A percentile compares a stretch with the other conserved stretches of the same genome.
Conservation (phyloP, 2,113 vertebrate genomes). For the Festucalex cinctus region DNA sequence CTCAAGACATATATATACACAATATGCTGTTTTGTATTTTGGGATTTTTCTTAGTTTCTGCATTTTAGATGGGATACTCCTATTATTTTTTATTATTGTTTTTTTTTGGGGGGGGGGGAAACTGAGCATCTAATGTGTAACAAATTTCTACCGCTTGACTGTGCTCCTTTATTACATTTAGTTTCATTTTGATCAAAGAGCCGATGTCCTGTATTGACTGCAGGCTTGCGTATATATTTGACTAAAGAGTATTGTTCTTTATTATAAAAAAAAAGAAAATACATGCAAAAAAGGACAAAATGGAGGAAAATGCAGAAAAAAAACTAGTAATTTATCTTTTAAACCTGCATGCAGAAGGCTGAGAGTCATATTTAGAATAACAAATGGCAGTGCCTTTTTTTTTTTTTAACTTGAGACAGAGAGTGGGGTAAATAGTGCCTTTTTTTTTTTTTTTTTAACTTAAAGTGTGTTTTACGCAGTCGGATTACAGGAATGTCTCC, state of each 20-base stretch:
- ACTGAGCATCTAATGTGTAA: conserved; percentile 54
- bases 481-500: too few relatives aligned
- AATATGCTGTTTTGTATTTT: conserved; percentile 51
- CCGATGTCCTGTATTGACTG: conserved; percentile 88
- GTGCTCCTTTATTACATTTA: conserved; percentile 50
- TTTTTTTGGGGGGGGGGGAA: conserved; percentile 43
- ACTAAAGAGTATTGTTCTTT: conserved; percentile 64
- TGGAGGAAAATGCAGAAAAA: conserved; percentile 34
- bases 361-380: conserved; percentile 84
- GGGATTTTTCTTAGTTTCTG: conserved; percentile 43
- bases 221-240: conserved; percentile 81
- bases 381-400: conserved; percentile 92
- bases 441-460: too few relatives aligned
- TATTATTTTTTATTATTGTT: not conserved
- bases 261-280: conserved; percentile 58
- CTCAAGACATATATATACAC: not conserved
- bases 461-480: too few relatives aligned
- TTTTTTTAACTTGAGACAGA: conserved; percentile 81
- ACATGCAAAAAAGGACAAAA: conserved; percentile 11
- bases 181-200: conserved; percentile 69
- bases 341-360: conserved; percentile 83
- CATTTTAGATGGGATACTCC: conserved; percentile 38
- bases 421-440: too few relatives aligned
- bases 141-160: conserved; percentile 65
- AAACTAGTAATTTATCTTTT: conserved; percentile 72